Percentiles rank a stretch among this genome's conserved stretches.
These are phyloP conservation scores for Lasioglossum marginatum DNA, from an alignment of 2,888 invertebrate species.

Conservation along the genomic window DNA sequence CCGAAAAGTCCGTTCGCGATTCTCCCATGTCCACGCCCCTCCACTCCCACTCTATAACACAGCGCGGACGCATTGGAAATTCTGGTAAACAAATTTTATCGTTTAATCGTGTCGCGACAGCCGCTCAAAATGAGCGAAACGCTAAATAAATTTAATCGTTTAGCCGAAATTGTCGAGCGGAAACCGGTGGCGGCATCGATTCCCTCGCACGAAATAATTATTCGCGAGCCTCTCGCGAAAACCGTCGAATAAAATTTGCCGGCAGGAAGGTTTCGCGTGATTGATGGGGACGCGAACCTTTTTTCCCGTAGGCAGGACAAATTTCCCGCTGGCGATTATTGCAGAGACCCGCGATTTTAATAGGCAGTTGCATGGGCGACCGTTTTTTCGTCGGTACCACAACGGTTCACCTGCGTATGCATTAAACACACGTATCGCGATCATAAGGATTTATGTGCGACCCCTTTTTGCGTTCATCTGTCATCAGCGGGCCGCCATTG, in stretches of 20 bases:
- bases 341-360: not conserved
- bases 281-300: not conserved
- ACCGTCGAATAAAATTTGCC: constrained; percentile 11
- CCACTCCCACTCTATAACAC: not conserved
- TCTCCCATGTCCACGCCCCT: not conserved
- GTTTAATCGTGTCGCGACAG: constrained; percentile 29
- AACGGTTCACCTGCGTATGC: not conserved
- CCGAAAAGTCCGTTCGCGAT: constrained; percentile 19
- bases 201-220: constrained; percentile 11
- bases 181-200: constrained; percentile 14
- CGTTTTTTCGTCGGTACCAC: too few species aligned
- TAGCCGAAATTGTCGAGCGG: not conserved
- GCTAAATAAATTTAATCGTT: constrained; percentile 37
- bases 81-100: constrained; percentile 39
- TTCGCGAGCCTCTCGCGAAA: not conserved
- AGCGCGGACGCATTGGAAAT: not conserved
- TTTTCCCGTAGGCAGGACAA: not conserved
- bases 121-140: constrained; percentile 31
- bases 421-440: not conserved
- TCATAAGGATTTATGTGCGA: not conserved
- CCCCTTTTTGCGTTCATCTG: not conserved
- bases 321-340: not conserved
- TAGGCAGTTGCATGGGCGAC: not conserved
- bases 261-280: not conserved
- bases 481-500: not conserved